These are phyloP conservation scores for Acleris emargana DNA, from an alignment of 2,888 invertebrate species.

Conservation along the genomic window DNA sequence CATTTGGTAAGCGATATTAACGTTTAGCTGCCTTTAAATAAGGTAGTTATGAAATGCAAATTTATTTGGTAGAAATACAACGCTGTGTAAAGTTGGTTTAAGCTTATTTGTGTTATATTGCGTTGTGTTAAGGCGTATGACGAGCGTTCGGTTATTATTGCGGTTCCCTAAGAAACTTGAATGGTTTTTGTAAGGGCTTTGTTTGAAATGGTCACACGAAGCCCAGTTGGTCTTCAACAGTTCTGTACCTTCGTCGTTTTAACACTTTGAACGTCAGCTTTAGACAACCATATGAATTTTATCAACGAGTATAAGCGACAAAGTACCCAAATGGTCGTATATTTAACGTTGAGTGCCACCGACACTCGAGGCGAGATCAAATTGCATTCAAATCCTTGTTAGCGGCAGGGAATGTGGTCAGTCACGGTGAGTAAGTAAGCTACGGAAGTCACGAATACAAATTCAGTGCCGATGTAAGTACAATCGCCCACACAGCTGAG, in stretches of 20 bases:
- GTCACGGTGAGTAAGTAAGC: too few species aligned
- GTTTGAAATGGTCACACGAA: slow-evolving; percentile 28
- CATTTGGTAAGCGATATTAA: slow-evolving; percentile 16
- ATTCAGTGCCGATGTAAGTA: background rate
- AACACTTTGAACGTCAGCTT: too few species aligned
- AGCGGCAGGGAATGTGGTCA: too few species aligned
- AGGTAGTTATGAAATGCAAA: slow-evolving; percentile 14
- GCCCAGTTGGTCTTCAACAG: slow-evolving; percentile 8
- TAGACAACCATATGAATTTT: too few species aligned
- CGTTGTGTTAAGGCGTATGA: background rate
- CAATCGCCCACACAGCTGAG: too few species aligned
- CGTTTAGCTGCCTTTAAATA: slow-evolving; percentile 10
- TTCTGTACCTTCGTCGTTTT: too few species aligned
- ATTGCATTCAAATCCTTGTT: too few species aligned
- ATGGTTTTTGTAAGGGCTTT: slow-evolving; percentile 28
- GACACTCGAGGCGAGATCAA: too few species aligned
- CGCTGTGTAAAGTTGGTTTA: background rate
- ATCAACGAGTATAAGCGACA: too few species aligned
- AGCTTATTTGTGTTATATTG: background rate
- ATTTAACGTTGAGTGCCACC: too few species aligned
- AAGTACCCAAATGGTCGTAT: too few species aligned
- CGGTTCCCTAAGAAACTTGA: slow-evolving; percentile 14
- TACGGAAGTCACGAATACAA: slow-evolving; percentile 15
- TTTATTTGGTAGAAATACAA: slow-evolving; percentile 10
- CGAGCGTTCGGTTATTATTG: background rate